phyloP scores from a whole-genome alignment of 2,888 invertebrate genomes.

The Acrobasis consociella region DNA sequence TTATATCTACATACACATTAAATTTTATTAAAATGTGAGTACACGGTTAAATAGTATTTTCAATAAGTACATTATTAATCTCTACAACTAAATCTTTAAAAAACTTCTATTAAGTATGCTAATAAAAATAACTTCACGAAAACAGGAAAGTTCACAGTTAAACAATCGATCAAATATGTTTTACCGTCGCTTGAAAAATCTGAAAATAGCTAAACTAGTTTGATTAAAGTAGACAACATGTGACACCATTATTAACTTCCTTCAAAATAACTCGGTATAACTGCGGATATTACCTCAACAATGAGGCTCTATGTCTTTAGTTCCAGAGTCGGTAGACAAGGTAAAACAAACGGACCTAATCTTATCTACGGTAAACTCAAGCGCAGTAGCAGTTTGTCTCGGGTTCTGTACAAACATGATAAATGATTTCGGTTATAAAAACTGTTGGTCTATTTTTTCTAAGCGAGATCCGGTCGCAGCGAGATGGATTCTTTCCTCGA shows the following conservation, averaged over 20 bases:
- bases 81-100: too few species aligned
- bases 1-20: too few species aligned
- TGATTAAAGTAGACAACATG: background rate
- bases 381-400: constrained; percentile 81
- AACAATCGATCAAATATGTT: too few species aligned
- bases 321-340: constrained; percentile 74
- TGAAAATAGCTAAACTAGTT: too few species aligned
- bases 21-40: too few species aligned
- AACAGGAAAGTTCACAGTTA: too few species aligned
- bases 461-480: constrained; percentile 77
- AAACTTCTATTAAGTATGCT: too few species aligned
- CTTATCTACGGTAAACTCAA: constrained; percentile 80
- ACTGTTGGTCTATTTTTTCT: constrained; percentile 74
- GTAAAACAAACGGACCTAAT: constrained; percentile 77
- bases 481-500: constrained; percentile 70
- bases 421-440: constrained; percentile 79
- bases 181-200: too few species aligned
- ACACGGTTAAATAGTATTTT: too few species aligned
- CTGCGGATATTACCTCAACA: constrained; percentile 59
- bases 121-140: too few species aligned
- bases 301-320: constrained; percentile 71
- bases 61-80: too few species aligned
- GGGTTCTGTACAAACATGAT: constrained; percentile 79
- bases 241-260: constrained; percentile 1
- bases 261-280: background rate